phyloP scores from a whole-genome alignment of 2,888 invertebrate genomes.

The Scaptomyza reducta region DNA sequence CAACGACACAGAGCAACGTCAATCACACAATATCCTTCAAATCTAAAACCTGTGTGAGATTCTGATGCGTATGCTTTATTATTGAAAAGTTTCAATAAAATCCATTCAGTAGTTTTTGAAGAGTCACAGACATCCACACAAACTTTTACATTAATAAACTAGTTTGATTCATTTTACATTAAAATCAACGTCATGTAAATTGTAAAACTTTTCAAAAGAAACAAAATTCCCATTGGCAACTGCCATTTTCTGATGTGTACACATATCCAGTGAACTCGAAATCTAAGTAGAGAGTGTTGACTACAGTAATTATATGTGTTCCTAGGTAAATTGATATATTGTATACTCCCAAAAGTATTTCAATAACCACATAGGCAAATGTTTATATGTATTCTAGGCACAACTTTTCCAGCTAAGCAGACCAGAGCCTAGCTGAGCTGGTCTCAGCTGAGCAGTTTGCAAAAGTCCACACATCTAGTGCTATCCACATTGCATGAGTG shows the following conservation, averaged over 20 bases:
- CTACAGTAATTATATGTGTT: slow-evolving; percentile 5
- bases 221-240: neutral
- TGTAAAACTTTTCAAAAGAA: neutral
- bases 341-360: slow-evolving; percentile 16
- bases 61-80: no score
- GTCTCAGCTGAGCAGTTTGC: neutral
- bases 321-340: neutral
- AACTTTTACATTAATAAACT: no score
- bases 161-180: no score
- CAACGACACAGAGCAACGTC: no score
- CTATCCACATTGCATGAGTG: slow-evolving; percentile 5
- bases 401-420: slow-evolving; percentile 11
- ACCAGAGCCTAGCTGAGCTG: neutral
- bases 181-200: neutral
- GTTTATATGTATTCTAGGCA: slow-evolving; percentile 6
- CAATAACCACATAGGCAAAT: slow-evolving; percentile 21
- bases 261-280: neutral
- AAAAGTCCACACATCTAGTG: slow-evolving; percentile 4
- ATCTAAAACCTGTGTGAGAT: no score
- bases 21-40: no score
- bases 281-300: neutral
- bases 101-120: no score
- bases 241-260: neutral
- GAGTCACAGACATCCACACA: no score
- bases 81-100: no score